These are phyloP conservation scores for Thymelicus sylvestris DNA, from an alignment of 2,888 invertebrate species.

Conservation along the genomic window DNA sequence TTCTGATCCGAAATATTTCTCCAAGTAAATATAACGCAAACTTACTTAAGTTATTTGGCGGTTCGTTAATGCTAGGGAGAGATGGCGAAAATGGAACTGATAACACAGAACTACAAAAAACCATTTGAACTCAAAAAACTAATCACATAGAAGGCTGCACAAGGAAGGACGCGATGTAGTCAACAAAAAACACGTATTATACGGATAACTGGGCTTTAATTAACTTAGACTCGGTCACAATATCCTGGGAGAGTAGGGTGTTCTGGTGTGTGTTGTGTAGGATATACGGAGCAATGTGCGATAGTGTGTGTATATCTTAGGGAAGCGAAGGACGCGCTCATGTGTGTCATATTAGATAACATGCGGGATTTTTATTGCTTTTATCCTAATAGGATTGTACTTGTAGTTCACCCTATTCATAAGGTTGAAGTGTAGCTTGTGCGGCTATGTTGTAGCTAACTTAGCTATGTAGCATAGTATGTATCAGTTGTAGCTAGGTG, in stretches of 20 bases:
- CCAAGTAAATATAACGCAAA: neutral
- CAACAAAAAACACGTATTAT: neutral
- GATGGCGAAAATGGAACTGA: neutral
- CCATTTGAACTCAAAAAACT: neutral
- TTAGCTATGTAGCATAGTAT: no score
- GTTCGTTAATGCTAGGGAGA: neutral
- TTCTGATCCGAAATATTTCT: slow-evolving; percentile 15
- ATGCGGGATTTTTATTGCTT: neutral
- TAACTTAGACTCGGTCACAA: slow-evolving; percentile 1
- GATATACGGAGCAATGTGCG: neutral
- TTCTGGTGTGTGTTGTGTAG: neutral
- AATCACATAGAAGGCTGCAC: neutral
- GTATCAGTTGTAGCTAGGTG: no score
- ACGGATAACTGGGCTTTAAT: slow-evolving; percentile 12
- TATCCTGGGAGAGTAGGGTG: neutral
- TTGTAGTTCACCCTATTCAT: no score
- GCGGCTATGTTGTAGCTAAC: no score
- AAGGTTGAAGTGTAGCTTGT: no score
- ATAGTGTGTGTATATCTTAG: neutral
- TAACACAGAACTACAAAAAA: neutral
- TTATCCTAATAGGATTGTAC: neutral
- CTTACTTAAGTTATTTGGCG: neutral
- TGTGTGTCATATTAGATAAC: slow-evolving; percentile 1
- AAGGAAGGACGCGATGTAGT: slow-evolving; percentile 1
- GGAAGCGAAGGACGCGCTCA: neutral